Evolutionary conservation across 2,113 vertebrate genomes (phyloP), one percentile per base, ranked within the genome.

Genomic region (Ciconia maguari): DNA sequence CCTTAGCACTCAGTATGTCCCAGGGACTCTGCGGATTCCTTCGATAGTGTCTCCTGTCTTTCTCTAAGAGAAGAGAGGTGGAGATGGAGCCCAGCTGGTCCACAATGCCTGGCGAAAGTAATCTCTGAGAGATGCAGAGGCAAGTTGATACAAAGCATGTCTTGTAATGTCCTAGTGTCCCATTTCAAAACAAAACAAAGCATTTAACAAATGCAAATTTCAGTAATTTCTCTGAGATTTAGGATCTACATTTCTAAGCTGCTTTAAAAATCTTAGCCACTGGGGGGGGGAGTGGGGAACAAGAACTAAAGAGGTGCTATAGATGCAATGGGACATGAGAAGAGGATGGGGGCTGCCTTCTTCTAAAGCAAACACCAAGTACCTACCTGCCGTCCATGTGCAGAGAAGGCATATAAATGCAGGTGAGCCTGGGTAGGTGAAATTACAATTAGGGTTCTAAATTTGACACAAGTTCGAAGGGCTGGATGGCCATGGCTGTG

Each of bases 211-310:
- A 65, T 12, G 6, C 1, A 49, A 61, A 69, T 88, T 84, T 61
- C 14, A 54, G 30, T 19, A 49, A 58, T 54, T 79, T 86, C 36
- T 46, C 27, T 54, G 36, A 66, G 29, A 74, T 65, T 85, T 85
- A 72, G 16, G 27, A 49, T 18, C 27, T 61, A 16, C 5, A 14
- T 48, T 87, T 89, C 65, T 82, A 34, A 64, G 18, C 4, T 15
- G 21, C 48, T 93, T 94, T 78, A 64, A 83, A 87, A 89, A 65
- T 32, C 26, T 36, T 41, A 41, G 21, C 13, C 32, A 24, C 19
- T 42, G 32, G 9, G 14, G 0, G 0, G 7, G 13, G 4, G 12
- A 46, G 5, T n/a, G n/a, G 13, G 15, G 25, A 80, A 52, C 10
- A 72, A 75, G 22, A 66, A 7, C 34, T 66, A 38, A 66, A 77